phyloP scores from a whole-genome alignment of 1,140 invertebrate genomes.

The Halesus radiatus region DNA sequence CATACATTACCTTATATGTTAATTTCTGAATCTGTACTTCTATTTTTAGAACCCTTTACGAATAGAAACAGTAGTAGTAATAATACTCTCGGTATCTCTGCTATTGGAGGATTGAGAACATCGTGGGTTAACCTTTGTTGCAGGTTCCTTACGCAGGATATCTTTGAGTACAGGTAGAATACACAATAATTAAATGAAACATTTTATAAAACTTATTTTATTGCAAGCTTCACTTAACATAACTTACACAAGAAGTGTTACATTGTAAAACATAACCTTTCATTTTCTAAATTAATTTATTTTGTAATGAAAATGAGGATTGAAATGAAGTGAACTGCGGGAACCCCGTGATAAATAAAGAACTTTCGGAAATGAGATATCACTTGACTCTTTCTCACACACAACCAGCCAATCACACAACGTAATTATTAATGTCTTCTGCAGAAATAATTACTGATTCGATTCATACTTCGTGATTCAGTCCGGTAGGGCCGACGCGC shows the following conservation, averaged over 20 bases:
- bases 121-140: too few species aligned
- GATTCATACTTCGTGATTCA: constrained; percentile 50
- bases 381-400: constrained; percentile 46
- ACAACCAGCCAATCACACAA: constrained; percentile 51
- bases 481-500: constrained; percentile 42
- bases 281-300: constrained; percentile 45
- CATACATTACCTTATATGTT: too few species aligned
- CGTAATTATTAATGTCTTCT: constrained; percentile 28
- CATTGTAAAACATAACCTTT: constrained; percentile 38
- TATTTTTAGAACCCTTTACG: too few species aligned
- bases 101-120: too few species aligned
- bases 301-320: constrained; percentile 51
- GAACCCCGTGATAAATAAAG: constrained; percentile 37
- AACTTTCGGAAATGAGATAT: constrained; percentile 36
- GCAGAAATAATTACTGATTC: constrained; percentile 40
- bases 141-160: too few species aligned
- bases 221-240: constrained; percentile 56
- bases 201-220: constrained; percentile 55
- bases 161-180: not conserved
- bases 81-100: too few species aligned
- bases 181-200: not conserved
- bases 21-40: too few species aligned
- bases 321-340: constrained; percentile 27
- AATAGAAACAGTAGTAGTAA: too few species aligned
- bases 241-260: constrained; percentile 56